Evolutionary conservation across 2,113 vertebrate genomes (phyloP).

Genomic region (Crotalus helleri): DNA sequence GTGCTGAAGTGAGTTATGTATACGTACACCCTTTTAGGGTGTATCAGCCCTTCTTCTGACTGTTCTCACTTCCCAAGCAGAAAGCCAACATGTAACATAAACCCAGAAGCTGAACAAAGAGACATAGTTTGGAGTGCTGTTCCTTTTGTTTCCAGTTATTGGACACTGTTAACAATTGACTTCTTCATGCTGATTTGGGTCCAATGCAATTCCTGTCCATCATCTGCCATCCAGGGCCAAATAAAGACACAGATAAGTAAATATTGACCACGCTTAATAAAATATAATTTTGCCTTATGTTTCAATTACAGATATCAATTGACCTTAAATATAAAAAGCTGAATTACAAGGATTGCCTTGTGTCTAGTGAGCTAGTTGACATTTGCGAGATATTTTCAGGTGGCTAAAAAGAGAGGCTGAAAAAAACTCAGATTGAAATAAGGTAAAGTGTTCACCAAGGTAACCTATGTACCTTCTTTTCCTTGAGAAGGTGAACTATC

Average conservation of each 20-base stretch:
- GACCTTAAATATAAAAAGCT: neutral
- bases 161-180: neutral
- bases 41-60: neutral
- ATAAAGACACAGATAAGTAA: neutral
- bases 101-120: neutral
- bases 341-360: neutral
- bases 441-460: neutral
- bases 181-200: neutral
- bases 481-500: neutral
- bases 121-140: neutral
- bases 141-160: neutral
- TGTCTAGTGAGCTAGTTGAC: too few relatives aligned
- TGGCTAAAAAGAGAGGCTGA: neutral
- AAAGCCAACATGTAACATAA: neutral
- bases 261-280: neutral
- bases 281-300: neutral
- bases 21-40: neutral
- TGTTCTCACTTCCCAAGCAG: neutral
- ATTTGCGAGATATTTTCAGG: neutral
- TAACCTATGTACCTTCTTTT: neutral
- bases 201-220: neutral
- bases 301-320: neutral
- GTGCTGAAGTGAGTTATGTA: constrained; percentile 12
- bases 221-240: neutral
- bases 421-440: neutral